Evolutionary conservation across 2,888 invertebrate species (phyloP).

Genomic region (Periphyllus acericola): DNA sequence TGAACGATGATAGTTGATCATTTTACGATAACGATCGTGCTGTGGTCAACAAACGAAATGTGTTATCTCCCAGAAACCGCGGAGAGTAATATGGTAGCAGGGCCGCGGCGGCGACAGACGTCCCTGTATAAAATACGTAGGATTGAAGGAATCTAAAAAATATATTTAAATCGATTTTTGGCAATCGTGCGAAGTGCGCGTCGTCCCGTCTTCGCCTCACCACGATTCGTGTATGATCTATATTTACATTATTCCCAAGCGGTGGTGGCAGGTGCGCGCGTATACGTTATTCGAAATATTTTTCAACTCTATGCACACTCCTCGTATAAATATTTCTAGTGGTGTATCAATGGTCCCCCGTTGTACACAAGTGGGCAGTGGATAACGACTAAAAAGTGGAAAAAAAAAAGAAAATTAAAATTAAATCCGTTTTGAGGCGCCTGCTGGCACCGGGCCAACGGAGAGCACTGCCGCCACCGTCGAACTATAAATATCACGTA

Average conservation of each 20-base stretch:
- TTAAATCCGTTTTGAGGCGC: slow-evolving; percentile 53
- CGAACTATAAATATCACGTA: slow-evolving; percentile 48
- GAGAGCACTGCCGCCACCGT: neutral
- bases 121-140: neutral
- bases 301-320: neutral
- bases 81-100: neutral
- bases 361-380: slow-evolving; percentile 18
- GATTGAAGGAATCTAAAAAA: neutral
- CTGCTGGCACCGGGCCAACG: slow-evolving; percentile 35
- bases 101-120: neutral
- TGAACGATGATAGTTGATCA: too few species aligned
- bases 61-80: neutral
- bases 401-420: slow-evolving; percentile 21
- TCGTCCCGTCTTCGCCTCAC: neutral
- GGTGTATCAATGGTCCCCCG: slow-evolving; percentile 24
- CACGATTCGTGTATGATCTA: slow-evolving; percentile 32
- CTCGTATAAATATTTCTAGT: slow-evolving; percentile 17
- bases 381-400: neutral
- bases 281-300: neutral
- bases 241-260: slow-evolving; percentile 20
- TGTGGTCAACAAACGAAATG: neutral
- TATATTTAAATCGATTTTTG: slow-evolving; percentile 44
- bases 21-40: too few species aligned
- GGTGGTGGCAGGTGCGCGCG: slow-evolving; percentile 8
- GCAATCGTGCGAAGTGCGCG: slow-evolving; percentile 15